These are phyloP conservation scores for Fundulus diaphanus DNA, from an alignment of 2,797 vertebrate species.

Conservation along the genomic window DNA sequence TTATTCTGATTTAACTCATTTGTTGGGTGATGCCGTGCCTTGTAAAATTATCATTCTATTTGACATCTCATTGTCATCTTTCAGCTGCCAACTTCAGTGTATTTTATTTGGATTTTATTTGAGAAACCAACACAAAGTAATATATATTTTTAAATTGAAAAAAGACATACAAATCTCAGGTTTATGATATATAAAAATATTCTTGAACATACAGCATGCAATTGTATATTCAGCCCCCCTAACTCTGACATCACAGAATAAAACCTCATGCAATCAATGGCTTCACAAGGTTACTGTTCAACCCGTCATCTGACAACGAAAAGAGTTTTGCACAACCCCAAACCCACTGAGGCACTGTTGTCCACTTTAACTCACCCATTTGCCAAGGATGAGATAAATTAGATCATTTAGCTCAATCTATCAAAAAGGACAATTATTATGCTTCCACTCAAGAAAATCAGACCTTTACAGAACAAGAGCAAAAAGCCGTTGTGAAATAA, in stretches of 20 bases:
- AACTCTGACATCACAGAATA: too few species aligned
- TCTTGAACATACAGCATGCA: too few species aligned
- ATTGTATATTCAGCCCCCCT: too few species aligned
- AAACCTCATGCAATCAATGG: too few species aligned
- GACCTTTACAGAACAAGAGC: too few species aligned
- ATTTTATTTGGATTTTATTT: not conserved
- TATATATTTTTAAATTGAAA: not conserved
- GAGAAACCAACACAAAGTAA: not conserved
- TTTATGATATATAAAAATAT: too few species aligned
- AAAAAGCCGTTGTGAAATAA: not conserved
- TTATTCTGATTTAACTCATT: not conserved
- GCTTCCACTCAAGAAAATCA: too few species aligned
- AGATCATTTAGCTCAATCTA: not conserved
- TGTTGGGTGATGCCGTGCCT: not conserved
- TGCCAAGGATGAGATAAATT: not conserved
- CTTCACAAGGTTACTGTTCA: too few species aligned
- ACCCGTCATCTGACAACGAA: not conserved
- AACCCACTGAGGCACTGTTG: not conserved
- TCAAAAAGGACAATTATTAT: too few species aligned
- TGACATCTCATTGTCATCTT: not conserved
- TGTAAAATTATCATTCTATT: not conserved
- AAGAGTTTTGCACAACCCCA: not conserved
- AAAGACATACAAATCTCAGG: too few species aligned
- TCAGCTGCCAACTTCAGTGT: too few species aligned
- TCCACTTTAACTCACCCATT: not conserved